Evolutionary conservation across 2,888 invertebrate genomes (phyloP).

Genomic region (Cephonodes hylas): DNA sequence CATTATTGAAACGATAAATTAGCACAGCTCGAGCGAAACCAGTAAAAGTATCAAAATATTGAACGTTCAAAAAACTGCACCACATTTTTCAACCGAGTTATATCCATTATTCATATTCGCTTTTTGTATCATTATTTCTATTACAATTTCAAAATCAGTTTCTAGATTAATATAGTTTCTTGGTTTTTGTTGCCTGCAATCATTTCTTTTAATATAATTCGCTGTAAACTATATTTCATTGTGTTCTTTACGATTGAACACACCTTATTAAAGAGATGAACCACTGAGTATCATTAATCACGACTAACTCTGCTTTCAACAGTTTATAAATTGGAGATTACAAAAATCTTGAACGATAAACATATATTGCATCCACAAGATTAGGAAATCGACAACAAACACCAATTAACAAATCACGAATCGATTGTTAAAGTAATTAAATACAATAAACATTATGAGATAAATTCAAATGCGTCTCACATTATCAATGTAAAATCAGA

Average conservation of each 20-base stretch:
- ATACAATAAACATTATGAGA: no score
- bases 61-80: conserved; percentile 36
- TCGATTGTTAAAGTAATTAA: no score
- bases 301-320: not conserved
- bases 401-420: no score
- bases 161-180: not conserved
- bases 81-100: conserved; percentile 34
- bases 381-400: no score
- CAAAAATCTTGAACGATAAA: no score
- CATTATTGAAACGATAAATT: not conserved
- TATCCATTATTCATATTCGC: conserved; percentile 56
- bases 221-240: not conserved
- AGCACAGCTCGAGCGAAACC: conserved; percentile 13
- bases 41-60: conserved; percentile 31
- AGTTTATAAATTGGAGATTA: not conserved
- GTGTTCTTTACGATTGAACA: not conserved
- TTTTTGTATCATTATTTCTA: conserved; percentile 34
- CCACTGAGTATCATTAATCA: not conserved
- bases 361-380: no score
- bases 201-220: not conserved
- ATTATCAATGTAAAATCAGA: no score
- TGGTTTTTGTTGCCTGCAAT: not conserved
- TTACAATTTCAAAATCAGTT: not conserved
- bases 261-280: not conserved
- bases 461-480: no score